Percentiles rank a stretch among this genome's conserved stretches.
phyloP scores from a whole-genome alignment of 2,797 vertebrate genomes.

The Mormyrops boulengeri region DNA sequence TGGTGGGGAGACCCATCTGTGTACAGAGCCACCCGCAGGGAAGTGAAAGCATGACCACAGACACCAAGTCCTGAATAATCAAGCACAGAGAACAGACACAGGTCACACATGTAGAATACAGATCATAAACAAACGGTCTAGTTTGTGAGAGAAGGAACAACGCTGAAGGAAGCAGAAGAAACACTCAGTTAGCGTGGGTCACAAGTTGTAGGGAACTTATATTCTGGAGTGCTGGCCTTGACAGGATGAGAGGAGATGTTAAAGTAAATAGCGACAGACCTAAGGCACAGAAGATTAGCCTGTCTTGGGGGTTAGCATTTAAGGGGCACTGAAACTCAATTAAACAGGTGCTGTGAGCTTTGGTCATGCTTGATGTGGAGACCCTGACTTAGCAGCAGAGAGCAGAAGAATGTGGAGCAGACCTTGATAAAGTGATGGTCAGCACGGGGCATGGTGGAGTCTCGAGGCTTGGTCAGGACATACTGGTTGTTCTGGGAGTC shows the following conservation, averaged over 20 bases:
- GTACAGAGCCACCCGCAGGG: slow-evolving; percentile 93
- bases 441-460: slow-evolving; percentile 89
- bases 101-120: not conserved
- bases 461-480: slow-evolving; percentile 88
- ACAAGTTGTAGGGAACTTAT: not conserved
- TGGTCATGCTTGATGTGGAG: not conserved
- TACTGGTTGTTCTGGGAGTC: slow-evolving; percentile 99
- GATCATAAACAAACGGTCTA: not conserved
- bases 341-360: not conserved
- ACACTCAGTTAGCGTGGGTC: not conserved
- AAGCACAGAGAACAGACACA: slow-evolving; percentile 22
- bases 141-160: not conserved
- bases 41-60: slow-evolving; percentile 86
- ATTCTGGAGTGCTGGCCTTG: not conserved
- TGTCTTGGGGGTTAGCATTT: not conserved
- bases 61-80: slow-evolving; percentile 77
- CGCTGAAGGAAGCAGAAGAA: not conserved
- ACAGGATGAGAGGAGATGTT: not conserved
- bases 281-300: not conserved
- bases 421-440: slow-evolving; percentile 97
- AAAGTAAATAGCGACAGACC: not conserved
- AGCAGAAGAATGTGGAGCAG: slow-evolving; percentile 15
- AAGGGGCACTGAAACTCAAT: not conserved
- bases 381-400: not conserved
- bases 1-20: slow-evolving; percentile 79